A percentile compares a stretch with the other conserved stretches of the same genome.
phyloP scores from a whole-genome alignment of 2,113 vertebrate genomes.

The Columba janthina region DNA sequence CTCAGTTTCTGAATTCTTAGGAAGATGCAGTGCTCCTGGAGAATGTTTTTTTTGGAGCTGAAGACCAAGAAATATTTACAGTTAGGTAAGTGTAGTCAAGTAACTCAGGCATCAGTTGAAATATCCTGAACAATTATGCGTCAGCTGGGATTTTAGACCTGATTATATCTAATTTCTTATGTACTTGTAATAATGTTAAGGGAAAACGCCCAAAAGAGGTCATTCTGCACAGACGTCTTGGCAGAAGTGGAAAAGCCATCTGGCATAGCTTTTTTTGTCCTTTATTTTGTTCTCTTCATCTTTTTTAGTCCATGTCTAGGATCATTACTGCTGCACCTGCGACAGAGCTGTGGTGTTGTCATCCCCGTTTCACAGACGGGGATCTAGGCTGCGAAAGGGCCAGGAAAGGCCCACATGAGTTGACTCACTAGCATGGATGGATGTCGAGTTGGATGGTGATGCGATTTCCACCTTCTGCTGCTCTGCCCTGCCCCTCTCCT shows the following conservation, averaged over 20 bases:
- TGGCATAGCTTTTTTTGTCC: neutral
- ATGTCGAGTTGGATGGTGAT: neutral
- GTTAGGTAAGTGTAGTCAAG: neutral
- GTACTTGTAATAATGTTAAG: neutral
- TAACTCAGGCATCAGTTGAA: neutral
- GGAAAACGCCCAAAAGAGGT: neutral
- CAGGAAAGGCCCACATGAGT: rapidly evolving
- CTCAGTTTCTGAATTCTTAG: neutral
- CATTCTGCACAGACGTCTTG: neutral
- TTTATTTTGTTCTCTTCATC: neutral
- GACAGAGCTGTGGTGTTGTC: neutral
- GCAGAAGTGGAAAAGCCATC: neutral
- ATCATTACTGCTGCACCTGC: neutral
- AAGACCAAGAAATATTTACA: conserved; percentile 1
- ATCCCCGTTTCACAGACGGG: neutral
- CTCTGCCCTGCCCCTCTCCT: neutral
- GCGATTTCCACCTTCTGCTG: neutral
- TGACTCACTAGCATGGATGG: neutral
- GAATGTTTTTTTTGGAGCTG: neutral
- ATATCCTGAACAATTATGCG: neutral
- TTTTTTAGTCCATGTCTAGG: neutral
- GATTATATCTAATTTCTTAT: neutral
- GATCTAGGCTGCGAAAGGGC: neutral
- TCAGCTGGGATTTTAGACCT: neutral
- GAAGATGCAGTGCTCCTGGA: neutral